These are phyloP conservation scores for Tringa solitaria DNA, from an alignment of 2,113 vertebrate genomes.

Conservation along the genomic window DNA sequence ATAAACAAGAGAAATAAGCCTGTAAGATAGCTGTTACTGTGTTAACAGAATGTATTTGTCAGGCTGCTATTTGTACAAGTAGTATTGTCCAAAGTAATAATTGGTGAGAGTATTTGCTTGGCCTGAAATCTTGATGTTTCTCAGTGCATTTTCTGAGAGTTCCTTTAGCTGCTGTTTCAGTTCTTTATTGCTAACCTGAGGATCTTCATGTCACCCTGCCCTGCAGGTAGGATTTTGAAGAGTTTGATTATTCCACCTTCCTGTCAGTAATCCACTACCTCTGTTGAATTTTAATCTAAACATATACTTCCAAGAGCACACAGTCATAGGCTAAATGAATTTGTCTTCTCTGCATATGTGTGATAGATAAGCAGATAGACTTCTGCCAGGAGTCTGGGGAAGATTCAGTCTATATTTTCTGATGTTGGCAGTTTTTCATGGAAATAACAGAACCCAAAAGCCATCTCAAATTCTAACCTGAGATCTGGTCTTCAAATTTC, in stretches of 20 bases:
- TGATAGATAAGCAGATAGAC: not conserved
- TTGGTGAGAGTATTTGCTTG: not conserved
- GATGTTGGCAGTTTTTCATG: not conserved
- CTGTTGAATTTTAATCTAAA: not conserved
- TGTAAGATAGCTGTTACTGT: not conserved
- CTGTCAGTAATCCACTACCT: not conserved
- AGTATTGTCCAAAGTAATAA: not conserved
- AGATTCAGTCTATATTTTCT: fast-evolving
- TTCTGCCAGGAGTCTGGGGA: not conserved
- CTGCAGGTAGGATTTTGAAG: not conserved
- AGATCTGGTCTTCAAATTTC: not conserved
- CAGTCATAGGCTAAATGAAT: not conserved
- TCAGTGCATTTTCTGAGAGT: not conserved
- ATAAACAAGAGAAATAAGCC: not conserved
- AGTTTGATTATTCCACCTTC: not conserved
- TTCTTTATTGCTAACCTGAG: not conserved
- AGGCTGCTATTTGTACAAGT: not conserved
- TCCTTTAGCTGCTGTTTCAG: not conserved
- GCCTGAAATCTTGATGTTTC: not conserved
- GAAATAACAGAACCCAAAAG: not conserved
- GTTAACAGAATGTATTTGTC: not conserved
- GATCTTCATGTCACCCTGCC: not conserved
- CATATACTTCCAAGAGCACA: not conserved
- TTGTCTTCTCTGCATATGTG: not conserved
- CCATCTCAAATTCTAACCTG: not conserved